Evolutionary conservation across 2,797 vertebrate genomes (phyloP).

Genomic region (Hydrocynus forskahlii): DNA sequence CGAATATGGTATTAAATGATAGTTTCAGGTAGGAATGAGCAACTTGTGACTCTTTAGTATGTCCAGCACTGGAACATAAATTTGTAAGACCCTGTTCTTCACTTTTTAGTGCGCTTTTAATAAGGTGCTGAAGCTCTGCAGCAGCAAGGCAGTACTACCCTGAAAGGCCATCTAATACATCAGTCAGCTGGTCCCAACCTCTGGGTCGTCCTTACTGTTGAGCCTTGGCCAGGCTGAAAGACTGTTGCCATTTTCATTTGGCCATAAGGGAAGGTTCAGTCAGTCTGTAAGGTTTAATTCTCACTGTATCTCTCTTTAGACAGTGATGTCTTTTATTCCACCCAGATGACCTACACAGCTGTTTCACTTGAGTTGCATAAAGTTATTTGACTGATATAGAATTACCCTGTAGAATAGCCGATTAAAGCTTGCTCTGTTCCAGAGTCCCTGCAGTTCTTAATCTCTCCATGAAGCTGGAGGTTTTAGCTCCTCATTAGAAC

Average conservation of each 20-base stretch:
- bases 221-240: not conserved
- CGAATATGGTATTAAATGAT: too few relatives aligned
- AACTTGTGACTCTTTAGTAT: too few relatives aligned
- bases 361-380: conserved; percentile 26
- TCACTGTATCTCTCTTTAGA: not conserved
- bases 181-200: not conserved
- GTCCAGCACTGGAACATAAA: too few relatives aligned
- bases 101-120: not conserved
- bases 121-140: not conserved
- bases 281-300: not conserved
- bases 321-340: not conserved
- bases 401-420: not conserved
- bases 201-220: not conserved
- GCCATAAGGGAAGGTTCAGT: not conserved
- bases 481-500: conserved; percentile 27
- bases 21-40: too few relatives aligned
- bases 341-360: not conserved
- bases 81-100: too few relatives aligned
- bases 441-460: conserved; percentile 6
- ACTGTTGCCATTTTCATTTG: not conserved
- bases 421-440: not conserved
- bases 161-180: not conserved
- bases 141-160: not conserved
- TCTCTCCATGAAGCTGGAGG: not conserved
- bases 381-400: conserved; percentile 18